Percentiles rank a stretch among this genome's conserved stretches.
phyloP scores from a whole-genome alignment of 2,797 vertebrate species.

The Hirundo rustica region DNA sequence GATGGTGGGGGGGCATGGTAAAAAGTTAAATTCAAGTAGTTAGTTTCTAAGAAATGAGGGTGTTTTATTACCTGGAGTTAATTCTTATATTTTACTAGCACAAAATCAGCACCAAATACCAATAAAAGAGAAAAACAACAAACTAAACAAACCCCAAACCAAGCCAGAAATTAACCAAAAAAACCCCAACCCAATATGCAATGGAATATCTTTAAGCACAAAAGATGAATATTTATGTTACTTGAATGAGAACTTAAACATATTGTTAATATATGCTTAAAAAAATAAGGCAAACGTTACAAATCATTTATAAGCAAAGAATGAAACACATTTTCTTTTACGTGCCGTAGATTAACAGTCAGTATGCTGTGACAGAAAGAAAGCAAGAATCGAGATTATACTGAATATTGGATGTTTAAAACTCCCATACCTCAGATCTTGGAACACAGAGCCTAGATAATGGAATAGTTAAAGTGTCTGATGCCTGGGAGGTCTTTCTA shows the following conservation, averaged over 20 bases:
- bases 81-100: conserved; percentile 59
- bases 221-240: conserved; percentile 1
- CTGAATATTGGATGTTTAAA: conserved; percentile 40
- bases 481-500: conserved; percentile 92
- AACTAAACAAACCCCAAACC: not conserved
- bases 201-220: not conserved
- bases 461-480: conserved; percentile 92
- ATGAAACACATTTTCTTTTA: not conserved
- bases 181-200: not conserved
- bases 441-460: conserved; percentile 96
- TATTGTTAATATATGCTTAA: not conserved
- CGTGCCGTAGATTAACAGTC: not conserved
- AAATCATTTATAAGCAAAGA: not conserved
- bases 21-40: conserved; percentile 79
- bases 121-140: not conserved
- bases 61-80: conserved; percentile 73
- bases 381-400: not conserved
- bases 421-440: conserved; percentile 89
- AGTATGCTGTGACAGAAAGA: not conserved
- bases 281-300: not conserved
- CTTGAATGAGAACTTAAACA: conserved; percentile 25
- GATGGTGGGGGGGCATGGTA: conserved; percentile 73
- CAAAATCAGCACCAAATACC: conserved; percentile 40
- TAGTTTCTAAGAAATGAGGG: conserved; percentile 78
- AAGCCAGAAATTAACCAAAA: not conserved